Evolutionary conservation across 2,797 vertebrate species (phyloP).

Genomic region (Siniperca obscura): DNA sequence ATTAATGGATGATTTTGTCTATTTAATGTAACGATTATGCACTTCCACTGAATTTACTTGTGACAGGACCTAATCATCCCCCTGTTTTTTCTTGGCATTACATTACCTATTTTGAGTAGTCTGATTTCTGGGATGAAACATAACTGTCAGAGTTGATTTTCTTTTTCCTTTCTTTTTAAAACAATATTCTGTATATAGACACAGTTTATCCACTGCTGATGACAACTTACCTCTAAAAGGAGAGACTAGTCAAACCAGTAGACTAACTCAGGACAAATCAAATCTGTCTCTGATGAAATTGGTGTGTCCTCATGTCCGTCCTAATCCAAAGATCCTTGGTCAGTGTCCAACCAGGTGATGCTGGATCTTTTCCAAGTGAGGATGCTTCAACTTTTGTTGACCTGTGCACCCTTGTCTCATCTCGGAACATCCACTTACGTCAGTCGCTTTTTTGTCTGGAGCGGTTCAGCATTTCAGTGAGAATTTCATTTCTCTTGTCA

Average conservation of each 20-base stretch:
- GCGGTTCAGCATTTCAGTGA: slow-evolving; percentile 16
- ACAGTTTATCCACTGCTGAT: neutral
- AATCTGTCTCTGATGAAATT: slow-evolving; percentile 22
- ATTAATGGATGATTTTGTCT: neutral
- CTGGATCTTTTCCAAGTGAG: slow-evolving; percentile 15
- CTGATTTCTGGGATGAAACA: neutral
- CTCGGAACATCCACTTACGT: slow-evolving; percentile 21
- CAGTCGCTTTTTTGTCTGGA: neutral
- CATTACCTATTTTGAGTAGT: neutral
- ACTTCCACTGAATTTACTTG: neutral
- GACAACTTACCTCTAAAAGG: slow-evolving; percentile 50
- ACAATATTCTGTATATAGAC: neutral
- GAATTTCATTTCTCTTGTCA: slow-evolving; percentile 10
- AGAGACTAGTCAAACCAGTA: neutral
- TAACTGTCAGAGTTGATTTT: neutral
- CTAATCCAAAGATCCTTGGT: slow-evolving; percentile 25
- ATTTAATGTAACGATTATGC: neutral
- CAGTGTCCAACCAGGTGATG: slow-evolving; percentile 24
- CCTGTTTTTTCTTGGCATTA: neutral
- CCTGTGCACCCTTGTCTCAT: slow-evolving; percentile 20
- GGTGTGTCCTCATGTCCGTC: slow-evolving; percentile 14
- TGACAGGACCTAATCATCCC: neutral
- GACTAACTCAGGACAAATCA: slow-evolving; percentile 4
- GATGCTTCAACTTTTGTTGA: slow-evolving; percentile 31
- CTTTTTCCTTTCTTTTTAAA: neutral